Conservation (phyloP, 2,113 vertebrate genomes). For the Hypocryptadius cinnamomeus region DNA sequence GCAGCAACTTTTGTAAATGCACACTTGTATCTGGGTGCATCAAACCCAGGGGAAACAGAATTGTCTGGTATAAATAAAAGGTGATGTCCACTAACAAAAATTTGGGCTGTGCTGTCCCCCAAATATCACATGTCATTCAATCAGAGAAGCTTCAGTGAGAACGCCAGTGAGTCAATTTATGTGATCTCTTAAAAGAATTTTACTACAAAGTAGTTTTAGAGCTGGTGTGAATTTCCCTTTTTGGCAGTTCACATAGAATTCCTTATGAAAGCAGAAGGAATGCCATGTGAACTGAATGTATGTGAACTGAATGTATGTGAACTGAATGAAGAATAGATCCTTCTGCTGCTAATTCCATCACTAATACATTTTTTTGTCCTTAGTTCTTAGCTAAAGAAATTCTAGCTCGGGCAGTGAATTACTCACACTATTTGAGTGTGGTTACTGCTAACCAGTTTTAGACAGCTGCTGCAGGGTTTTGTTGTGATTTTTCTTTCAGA, state of each 20-base stretch:
- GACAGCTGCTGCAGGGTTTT: background rate
- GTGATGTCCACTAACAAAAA: background rate
- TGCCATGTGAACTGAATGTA: background rate
- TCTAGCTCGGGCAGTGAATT: background rate
- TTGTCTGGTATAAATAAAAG: background rate
- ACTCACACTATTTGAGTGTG: background rate
- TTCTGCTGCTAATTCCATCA: background rate
- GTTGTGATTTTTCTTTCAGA: slow-evolving; percentile 62
- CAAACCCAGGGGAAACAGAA: background rate
- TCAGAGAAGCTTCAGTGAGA: background rate
- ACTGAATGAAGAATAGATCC: background rate
- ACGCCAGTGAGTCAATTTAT: background rate
- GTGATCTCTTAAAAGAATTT: background rate
- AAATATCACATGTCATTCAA: background rate
- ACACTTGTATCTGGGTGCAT: background rate
- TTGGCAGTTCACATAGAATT: background rate
- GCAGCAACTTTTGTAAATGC: background rate
- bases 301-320: background rate
- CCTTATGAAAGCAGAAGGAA: background rate
- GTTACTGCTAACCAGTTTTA: background rate
- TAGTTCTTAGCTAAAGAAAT: background rate
- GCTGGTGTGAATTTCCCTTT: background rate
- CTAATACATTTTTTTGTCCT: background rate
- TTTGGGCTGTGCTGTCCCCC: background rate
- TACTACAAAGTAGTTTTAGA: background rate